phyloP scores from a whole-genome alignment of 2,113 vertebrate genomes.

The Chrysemys picta region DNA sequence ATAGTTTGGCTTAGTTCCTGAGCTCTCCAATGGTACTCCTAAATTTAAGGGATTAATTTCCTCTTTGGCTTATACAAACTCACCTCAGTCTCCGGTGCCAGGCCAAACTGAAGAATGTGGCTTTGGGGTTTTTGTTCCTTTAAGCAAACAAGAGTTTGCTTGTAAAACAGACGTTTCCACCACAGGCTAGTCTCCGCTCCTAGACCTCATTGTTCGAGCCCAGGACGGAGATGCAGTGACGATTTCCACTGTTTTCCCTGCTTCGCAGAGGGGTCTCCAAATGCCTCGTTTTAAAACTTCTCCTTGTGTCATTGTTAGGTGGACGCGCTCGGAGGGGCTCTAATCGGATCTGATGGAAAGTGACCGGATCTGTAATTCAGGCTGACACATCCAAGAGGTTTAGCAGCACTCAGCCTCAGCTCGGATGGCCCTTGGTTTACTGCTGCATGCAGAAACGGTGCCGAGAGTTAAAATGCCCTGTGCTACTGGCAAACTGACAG shows the following conservation, averaged over 20 bases:
- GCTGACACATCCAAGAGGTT: background rate
- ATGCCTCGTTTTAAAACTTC: background rate
- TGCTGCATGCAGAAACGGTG: too few species aligned
- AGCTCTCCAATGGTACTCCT: background rate
- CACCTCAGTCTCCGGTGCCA: background rate
- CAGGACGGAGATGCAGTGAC: background rate
- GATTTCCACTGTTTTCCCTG: background rate
- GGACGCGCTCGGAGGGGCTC: background rate
- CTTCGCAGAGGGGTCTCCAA: background rate
- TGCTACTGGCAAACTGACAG: background rate
- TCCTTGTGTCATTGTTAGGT: background rate
- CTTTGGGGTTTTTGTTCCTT: background rate
- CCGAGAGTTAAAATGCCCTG: background rate
- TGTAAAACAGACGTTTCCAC: background rate
- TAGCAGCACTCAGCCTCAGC: background rate
- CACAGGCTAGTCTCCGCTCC: background rate
- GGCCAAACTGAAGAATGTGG: background rate
- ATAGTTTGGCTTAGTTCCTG: rapidly evolving
- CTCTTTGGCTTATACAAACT: background rate
- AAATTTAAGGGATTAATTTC: background rate
- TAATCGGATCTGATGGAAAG: background rate
- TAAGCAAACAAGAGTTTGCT: background rate
- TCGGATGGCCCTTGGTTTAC: background rate
- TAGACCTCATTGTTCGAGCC: background rate
- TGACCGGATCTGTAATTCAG: background rate